These are phyloP conservation scores for Geotrupes spiniger DNA, from an alignment of 2,888 invertebrate species.

Conservation along the genomic window DNA sequence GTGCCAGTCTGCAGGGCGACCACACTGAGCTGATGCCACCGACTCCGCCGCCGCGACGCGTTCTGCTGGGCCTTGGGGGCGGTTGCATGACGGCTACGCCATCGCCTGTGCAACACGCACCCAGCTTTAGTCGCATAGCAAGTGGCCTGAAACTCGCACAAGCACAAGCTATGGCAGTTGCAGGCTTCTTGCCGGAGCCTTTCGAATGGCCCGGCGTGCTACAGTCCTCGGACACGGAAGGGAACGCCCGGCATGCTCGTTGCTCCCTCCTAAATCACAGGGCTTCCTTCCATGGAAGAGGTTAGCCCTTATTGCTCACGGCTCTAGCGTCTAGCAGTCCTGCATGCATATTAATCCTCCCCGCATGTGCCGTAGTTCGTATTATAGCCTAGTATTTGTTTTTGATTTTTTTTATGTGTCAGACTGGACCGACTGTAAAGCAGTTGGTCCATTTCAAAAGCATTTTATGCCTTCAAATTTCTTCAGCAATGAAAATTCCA, in stretches of 20 bases:
- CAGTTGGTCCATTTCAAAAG: too few relatives aligned
- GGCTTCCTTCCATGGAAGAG: constrained; percentile 66
- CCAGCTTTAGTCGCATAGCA: constrained; percentile 59
- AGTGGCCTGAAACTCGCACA: constrained; percentile 70
- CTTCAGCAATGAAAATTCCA: too few relatives aligned
- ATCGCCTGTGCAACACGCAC: constrained; percentile 45
- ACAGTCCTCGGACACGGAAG: constrained; percentile 43
- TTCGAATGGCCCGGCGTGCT: constrained; percentile 50
- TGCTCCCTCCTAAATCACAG: constrained; percentile 55
- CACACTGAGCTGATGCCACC: constrained; percentile 63
- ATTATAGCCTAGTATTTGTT: too few relatives aligned
- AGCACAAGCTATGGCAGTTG: constrained; percentile 69
- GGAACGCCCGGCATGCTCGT: constrained; percentile 47
- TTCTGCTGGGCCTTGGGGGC: constrained; percentile 45
- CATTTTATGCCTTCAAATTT: too few relatives aligned
- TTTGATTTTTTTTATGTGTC: too few relatives aligned
- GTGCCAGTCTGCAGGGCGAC: constrained; percentile 58
- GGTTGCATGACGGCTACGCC: constrained; percentile 42
- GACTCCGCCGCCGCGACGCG: constrained; percentile 58
- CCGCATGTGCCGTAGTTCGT: neutral
- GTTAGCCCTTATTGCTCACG: constrained; percentile 48
- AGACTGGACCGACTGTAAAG: too few relatives aligned
- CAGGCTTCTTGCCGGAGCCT: constrained; percentile 62
- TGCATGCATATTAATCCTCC: constrained; percentile 3
- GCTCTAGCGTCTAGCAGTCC: constrained; percentile 17